These are phyloP conservation scores for Ceramica pisi DNA, from an alignment of 2,888 invertebrate species.

Conservation along the genomic window DNA sequence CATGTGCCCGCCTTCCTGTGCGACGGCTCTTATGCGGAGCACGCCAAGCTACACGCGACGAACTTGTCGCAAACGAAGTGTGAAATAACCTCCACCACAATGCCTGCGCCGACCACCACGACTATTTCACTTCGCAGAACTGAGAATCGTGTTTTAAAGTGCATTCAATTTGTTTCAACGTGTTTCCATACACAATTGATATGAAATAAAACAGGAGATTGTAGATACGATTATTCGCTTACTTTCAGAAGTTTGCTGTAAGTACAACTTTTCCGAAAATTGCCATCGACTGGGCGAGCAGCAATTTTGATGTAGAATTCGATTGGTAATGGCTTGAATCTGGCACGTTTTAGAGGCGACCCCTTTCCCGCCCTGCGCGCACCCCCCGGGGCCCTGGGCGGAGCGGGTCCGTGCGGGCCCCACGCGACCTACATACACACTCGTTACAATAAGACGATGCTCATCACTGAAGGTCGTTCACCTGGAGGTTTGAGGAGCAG, in stretches of 20 bases:
- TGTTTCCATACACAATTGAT: not conserved
- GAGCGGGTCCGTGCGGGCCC: slow-evolving; percentile 16
- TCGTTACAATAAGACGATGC: slow-evolving; percentile 50
- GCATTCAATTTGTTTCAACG: slow-evolving; percentile 5
- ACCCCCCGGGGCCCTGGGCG: not conserved
- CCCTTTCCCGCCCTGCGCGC: not conserved
- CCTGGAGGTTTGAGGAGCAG: slow-evolving; percentile 7
- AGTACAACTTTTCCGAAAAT: slow-evolving; percentile 12
- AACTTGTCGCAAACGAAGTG: slow-evolving; percentile 26
- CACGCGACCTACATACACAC: slow-evolving; percentile 55
- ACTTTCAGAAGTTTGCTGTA: slow-evolving; percentile 8
- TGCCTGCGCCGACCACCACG: not conserved
- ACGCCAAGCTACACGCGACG: not conserved
- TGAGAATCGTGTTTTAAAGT: not conserved
- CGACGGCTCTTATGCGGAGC: not conserved
- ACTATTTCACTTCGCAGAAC: not conserved
- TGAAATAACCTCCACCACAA: slow-evolving; percentile 22
- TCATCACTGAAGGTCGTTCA: slow-evolving; percentile 37
- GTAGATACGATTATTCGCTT: not conserved
- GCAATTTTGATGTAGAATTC: slow-evolving; percentile 30
- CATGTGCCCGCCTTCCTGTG: not conserved
- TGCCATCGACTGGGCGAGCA: not conserved
- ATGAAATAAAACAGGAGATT: not conserved
- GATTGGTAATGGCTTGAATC: slow-evolving; percentile 48
- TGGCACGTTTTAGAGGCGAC: slow-evolving; percentile 19